These are phyloP conservation scores for Onychomys leucogaster DNA, from an alignment of 2,797 vertebrate species.

Conservation along the genomic window DNA sequence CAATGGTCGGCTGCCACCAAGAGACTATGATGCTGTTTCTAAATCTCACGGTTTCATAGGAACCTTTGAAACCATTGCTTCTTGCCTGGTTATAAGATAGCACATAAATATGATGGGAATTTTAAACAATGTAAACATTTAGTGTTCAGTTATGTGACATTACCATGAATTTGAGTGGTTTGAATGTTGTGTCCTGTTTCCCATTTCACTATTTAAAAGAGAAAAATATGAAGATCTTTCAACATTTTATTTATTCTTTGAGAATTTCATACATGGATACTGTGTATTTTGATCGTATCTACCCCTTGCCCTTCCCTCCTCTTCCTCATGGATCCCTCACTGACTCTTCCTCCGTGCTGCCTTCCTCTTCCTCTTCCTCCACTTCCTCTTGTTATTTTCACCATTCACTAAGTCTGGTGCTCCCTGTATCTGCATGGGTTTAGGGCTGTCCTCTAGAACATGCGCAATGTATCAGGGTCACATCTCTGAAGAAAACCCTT, in stretches of 20 bases:
- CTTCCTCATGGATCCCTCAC: not conserved
- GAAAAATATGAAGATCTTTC: not conserved
- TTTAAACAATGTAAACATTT: not conserved
- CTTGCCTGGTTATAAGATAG: slow-evolving; percentile 14
- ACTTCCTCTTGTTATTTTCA: not conserved
- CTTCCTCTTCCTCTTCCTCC: not conserved
- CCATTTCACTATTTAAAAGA: slow-evolving; percentile 14
- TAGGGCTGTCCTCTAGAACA: not conserved
- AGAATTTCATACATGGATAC: not conserved
- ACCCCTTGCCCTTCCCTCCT: not conserved
- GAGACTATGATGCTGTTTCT: not conserved
- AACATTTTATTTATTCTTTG: not conserved
- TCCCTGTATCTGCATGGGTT: not conserved
- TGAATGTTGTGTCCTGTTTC: slow-evolving; percentile 13
- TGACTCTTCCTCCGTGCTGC: not conserved
- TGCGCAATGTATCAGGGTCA: not conserved
- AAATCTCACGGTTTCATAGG: not conserved
- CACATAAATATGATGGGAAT: not conserved
- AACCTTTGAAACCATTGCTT: not conserved
- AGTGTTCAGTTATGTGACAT: not conserved
- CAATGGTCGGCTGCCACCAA: not conserved
- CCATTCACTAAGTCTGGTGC: not conserved
- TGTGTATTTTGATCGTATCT: not conserved
- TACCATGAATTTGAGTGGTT: not conserved
- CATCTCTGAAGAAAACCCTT: not conserved